phyloP scores from a whole-genome alignment of 2,797 vertebrate genomes.

The Chaunax sp. region DNA sequence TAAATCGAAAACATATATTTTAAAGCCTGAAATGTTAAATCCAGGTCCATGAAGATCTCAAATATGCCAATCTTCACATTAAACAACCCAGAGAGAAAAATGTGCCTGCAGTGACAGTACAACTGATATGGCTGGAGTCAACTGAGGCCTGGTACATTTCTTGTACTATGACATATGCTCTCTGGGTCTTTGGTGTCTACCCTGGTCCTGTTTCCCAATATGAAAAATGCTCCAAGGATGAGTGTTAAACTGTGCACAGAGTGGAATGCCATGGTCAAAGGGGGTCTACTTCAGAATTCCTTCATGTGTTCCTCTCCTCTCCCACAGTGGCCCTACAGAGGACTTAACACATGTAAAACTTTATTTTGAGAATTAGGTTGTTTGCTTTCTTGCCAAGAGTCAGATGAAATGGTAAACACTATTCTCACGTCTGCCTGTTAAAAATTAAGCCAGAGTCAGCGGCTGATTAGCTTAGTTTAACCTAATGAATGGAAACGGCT shows the following conservation, averaged over 20 bases:
- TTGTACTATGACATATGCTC: slow-evolving; percentile 44
- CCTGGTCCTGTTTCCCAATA: slow-evolving; percentile 50
- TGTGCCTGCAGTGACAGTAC: slow-evolving; percentile 31
- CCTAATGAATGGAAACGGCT: not conserved
- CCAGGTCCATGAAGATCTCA: no score
- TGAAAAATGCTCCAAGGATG: slow-evolving; percentile 49
- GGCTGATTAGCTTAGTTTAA: not conserved
- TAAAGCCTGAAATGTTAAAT: slow-evolving; percentile 7
- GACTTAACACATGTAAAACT: not conserved
- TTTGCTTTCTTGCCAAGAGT: not conserved
- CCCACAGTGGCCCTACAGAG: not conserved
- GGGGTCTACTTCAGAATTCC: slow-evolving; percentile 23
- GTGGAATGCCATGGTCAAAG: slow-evolving; percentile 22
- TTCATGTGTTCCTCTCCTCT: slow-evolving; percentile 13
- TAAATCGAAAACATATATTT: not conserved
- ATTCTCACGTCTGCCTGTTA: not conserved
- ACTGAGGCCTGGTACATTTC: slow-evolving; percentile 30
- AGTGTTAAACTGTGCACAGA: slow-evolving; percentile 38
- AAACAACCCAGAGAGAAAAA: slow-evolving; percentile 16
- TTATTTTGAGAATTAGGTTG: not conserved
- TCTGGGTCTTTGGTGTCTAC: slow-evolving; percentile 28
- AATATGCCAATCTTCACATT: not conserved
- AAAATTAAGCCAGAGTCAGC: not conserved
- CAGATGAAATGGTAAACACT: not conserved
- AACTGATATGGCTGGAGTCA: slow-evolving; percentile 35